Conservation (phyloP, 2,888 invertebrate species). For the Tipula vernalis region DNA sequence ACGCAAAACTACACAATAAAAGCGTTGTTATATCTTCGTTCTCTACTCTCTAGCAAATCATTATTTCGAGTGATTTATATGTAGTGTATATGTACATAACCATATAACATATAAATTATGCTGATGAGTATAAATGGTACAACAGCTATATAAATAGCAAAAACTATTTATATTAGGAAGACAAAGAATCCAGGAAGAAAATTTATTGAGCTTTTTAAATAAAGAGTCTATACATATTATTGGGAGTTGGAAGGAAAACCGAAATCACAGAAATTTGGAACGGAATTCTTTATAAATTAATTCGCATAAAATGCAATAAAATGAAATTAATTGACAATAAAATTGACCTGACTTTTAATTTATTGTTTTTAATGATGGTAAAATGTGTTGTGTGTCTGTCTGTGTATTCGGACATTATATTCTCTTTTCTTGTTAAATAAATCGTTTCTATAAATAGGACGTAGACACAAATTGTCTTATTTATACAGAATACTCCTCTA, state of each 20-base stretch:
- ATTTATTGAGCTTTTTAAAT: not conserved
- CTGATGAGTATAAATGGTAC: not conserved
- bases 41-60: not conserved
- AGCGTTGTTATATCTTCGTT: not conserved
- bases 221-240: not conserved
- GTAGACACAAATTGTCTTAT: not conserved
- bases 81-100: not conserved
- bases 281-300: not conserved
- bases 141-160: not conserved
- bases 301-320: constrained; percentile 4
- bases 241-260: not conserved
- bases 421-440: not conserved
- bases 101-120: not conserved
- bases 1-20: not conserved
- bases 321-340: not conserved
- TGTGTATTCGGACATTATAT: not conserved
- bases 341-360: not conserved
- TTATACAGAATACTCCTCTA: not conserved
- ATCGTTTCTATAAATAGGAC: not conserved
- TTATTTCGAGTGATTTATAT: not conserved
- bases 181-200: not conserved
- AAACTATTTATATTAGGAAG: not conserved
- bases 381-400: not conserved
- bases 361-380: not conserved
- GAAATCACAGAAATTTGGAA: not conserved